These are phyloP conservation scores for Eilema griseolum DNA, from an alignment of 2,888 invertebrate genomes.

Conservation along the genomic window DNA sequence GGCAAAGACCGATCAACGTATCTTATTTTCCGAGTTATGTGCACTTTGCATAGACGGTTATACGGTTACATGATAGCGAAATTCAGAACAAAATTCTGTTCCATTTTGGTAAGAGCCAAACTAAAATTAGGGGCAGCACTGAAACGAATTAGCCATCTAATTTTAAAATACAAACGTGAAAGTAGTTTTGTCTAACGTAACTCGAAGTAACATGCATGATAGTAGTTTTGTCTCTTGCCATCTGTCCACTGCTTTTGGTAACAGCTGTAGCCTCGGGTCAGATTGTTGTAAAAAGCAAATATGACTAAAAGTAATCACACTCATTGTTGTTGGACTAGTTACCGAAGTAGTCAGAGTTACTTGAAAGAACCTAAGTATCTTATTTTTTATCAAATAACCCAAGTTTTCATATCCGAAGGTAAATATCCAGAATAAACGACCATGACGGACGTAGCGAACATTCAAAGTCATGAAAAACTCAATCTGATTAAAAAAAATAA, in stretches of 20 bases:
- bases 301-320: background rate
- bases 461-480: conserved; percentile 10
- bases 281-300: background rate
- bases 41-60: background rate
- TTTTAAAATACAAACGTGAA: background rate
- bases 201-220: background rate
- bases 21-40: background rate
- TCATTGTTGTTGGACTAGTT: background rate
- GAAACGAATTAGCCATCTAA: background rate
- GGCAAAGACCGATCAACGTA: background rate
- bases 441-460: conserved; percentile 16
- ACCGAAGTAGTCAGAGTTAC: background rate
- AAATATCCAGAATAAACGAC: conserved; percentile 1
- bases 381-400: too few species aligned
- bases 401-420: conserved; percentile 1
- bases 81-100: background rate
- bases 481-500: conserved; percentile 6
- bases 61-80: too few species aligned
- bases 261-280: background rate
- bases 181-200: background rate
- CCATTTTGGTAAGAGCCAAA: background rate
- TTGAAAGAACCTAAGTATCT: background rate
- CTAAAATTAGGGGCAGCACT: background rate
- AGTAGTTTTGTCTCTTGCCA: too few species aligned
- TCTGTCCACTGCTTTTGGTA: background rate